Evolutionary conservation across 2,888 invertebrate species (phyloP).

Genomic region (Callyntrura sp.): DNA sequence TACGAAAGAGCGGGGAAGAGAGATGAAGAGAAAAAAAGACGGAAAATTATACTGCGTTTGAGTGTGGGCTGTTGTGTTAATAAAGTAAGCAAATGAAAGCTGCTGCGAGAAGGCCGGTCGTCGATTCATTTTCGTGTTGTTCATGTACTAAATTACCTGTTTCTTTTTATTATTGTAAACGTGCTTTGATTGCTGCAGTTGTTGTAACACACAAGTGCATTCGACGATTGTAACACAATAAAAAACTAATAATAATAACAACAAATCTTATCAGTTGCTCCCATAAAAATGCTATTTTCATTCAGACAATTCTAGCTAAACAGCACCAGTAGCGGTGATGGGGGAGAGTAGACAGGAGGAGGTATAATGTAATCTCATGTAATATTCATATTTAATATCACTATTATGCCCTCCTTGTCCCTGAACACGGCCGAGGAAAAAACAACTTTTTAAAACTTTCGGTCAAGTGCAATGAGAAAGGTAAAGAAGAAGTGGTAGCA

Average conservation of each 20-base stretch:
- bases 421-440: slow-evolving; percentile 21
- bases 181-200: slow-evolving; percentile 45
- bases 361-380: slow-evolving; percentile 35
- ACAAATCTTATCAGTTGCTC: slow-evolving; percentile 50
- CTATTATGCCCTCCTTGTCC: slow-evolving; percentile 23
- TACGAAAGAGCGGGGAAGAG: not conserved
- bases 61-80: not conserved
- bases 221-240: slow-evolving; percentile 11
- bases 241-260: slow-evolving; percentile 47
- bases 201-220: slow-evolving; percentile 32
- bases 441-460: slow-evolving; percentile 3
- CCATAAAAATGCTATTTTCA: slow-evolving; percentile 35
- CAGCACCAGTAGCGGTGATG: not conserved
- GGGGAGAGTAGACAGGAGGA: slow-evolving; percentile 22
- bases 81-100: slow-evolving; percentile 14
- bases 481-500: not conserved
- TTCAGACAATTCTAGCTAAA: slow-evolving; percentile 32
- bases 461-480: slow-evolving; percentile 5
- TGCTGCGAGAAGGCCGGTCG: slow-evolving; percentile 36
- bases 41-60: slow-evolving; percentile 6
- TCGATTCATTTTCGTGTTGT: slow-evolving; percentile 47
- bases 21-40: not conserved
- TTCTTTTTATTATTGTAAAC: slow-evolving; percentile 56
- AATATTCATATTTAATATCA: slow-evolving; percentile 27
- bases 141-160: slow-evolving; percentile 47